Evolutionary conservation across 2,113 vertebrate genomes (phyloP).

Genomic region (Odocoileus virginianus): DNA sequence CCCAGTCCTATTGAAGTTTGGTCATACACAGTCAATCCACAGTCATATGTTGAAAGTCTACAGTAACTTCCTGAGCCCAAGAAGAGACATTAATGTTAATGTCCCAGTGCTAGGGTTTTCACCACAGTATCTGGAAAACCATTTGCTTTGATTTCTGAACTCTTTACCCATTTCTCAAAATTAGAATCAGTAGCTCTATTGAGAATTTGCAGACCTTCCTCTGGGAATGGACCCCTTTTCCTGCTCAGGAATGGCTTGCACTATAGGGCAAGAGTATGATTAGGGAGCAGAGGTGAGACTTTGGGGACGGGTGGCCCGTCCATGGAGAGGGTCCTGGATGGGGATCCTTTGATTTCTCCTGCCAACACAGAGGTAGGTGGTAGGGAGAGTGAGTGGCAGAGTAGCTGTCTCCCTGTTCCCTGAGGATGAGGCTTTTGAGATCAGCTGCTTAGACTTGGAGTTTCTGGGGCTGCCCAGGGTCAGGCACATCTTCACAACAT

Average conservation of each 20-base stretch:
- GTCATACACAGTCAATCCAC: not conserved
- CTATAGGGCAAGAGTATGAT: not conserved
- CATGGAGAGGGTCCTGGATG: not conserved
- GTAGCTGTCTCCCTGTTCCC: not conserved
- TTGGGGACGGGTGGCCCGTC: fast-evolving
- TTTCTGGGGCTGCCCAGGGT: not conserved
- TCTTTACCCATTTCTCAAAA: not conserved
- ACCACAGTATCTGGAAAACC: not conserved
- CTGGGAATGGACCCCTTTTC: not conserved
- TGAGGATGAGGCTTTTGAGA: not conserved
- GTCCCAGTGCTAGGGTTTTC: no score
- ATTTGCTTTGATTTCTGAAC: not conserved
- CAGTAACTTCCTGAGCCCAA: not conserved
- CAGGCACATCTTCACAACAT: not conserved
- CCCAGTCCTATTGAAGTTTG: not conserved
- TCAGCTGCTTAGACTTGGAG: fast-evolving
- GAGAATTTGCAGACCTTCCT: not conserved
- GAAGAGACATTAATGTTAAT: not conserved
- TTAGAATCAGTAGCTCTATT: not conserved
- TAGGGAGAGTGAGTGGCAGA: not conserved
- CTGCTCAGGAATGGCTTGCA: not conserved
- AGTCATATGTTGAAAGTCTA: not conserved
- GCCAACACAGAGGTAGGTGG: fast-evolving
- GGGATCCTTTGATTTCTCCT: not conserved
- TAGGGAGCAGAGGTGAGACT: not conserved